Conservation (phyloP, 2,888 invertebrate genomes). For the Limnephilus rhombicus region DNA sequence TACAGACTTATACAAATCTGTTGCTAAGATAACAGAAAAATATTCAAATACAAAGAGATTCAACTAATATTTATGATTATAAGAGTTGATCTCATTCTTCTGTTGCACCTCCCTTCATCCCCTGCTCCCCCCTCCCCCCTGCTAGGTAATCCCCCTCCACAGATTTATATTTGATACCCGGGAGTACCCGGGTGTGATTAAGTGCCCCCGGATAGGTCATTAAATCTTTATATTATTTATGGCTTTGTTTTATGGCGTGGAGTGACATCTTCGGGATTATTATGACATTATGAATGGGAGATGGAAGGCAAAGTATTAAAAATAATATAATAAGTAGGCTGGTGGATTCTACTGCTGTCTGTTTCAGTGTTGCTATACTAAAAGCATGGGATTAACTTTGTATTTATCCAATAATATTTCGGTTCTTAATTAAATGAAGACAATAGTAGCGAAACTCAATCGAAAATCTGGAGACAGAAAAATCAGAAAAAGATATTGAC, state of each 20-base stretch:
- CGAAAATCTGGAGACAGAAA: no score
- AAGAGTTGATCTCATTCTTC: neutral
- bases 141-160: neutral
- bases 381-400: neutral
- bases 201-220: slow-evolving; percentile 47
- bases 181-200: slow-evolving; percentile 48
- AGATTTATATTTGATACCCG: slow-evolving; percentile 26
- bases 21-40: neutral
- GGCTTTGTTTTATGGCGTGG: slow-evolving; percentile 11
- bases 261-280: slow-evolving; percentile 12
- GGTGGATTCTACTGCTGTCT: neutral
- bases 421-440: no score
- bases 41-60: neutral
- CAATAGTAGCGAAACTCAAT: no score
- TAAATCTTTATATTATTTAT: slow-evolving; percentile 50
- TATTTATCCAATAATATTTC: neutral
- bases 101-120: neutral
- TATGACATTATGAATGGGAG: neutral
- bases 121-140: neutral
- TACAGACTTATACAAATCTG: neutral
- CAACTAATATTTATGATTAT: neutral
- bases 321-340: neutral
- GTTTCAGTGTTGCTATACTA: neutral
- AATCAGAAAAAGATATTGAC: no score
- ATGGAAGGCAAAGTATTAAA: neutral